A percentile compares a stretch with the other conserved stretches of the same genome.
Conservation (phyloP, 2,113 vertebrate species). For the Psophia crepitans region DNA sequence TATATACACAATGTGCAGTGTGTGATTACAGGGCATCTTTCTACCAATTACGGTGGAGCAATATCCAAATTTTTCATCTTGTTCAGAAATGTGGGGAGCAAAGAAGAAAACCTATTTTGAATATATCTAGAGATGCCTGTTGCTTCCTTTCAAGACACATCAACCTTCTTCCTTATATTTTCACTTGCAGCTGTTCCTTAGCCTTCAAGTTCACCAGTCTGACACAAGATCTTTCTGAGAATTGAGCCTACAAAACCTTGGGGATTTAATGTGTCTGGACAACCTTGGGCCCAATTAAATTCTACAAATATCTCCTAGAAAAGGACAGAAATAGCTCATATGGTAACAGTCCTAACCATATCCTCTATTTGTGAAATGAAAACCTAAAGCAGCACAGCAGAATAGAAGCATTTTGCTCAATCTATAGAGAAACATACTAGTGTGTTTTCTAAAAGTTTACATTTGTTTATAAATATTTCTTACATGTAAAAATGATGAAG, state of each 20-base stretch:
- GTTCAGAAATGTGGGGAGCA: not conserved
- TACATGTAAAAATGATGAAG: not conserved
- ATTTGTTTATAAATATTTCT: not conserved
- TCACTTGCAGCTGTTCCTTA: not conserved
- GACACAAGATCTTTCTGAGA: not conserved
- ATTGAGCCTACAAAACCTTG: not conserved
- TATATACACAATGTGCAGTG: not conserved
- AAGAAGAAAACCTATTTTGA: not conserved
- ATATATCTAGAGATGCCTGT: not conserved
- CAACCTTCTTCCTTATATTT: not conserved
- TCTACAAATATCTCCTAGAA: not conserved
- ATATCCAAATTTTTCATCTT: not conserved
- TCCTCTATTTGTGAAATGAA: not conserved
- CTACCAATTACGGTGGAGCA: not conserved
- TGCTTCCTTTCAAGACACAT: not conserved
- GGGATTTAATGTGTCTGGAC: not conserved
- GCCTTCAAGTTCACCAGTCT: not conserved
- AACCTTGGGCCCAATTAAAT: not conserved
- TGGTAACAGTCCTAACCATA: not conserved
- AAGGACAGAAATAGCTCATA: not conserved
- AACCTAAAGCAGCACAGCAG: not conserved
- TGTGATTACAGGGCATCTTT: not conserved
- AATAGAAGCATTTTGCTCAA: not conserved
- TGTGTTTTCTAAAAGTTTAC: not conserved
- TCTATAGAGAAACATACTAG: not conserved